A percentile compares a stretch with the other conserved stretches of the same genome.
Conservation (phyloP, 2,113 vertebrate species). For the Gymnobelideus leadbeateri region DNA sequence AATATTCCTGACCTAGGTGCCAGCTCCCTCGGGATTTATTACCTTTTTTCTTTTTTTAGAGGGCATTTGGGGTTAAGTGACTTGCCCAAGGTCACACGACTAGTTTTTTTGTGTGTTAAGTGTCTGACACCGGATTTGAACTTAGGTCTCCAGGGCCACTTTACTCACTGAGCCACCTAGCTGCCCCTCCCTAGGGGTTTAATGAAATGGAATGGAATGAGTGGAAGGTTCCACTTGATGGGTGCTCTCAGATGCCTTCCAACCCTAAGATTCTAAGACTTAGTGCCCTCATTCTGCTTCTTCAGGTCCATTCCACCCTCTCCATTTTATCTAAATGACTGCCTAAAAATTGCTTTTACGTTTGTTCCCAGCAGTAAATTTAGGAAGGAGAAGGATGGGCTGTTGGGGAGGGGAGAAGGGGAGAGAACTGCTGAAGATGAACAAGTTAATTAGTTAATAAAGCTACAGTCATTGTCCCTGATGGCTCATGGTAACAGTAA, state of each 20-base stretch:
- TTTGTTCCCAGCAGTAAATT: not conserved
- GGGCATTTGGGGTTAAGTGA: too few relatives aligned
- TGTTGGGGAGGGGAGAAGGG: not conserved
- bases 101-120: too few relatives aligned
- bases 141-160: too few relatives aligned
- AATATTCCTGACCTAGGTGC: too few relatives aligned
- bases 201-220: not conserved
- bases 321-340: not conserved
- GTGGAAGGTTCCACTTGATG: not conserved
- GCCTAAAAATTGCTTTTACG: not conserved
- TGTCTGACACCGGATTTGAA: too few relatives aligned
- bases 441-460: constrained; percentile 71
- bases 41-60: too few relatives aligned
- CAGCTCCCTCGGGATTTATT: not conserved
- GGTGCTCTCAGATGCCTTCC: not conserved
- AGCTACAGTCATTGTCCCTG: constrained; percentile 46
- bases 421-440: not conserved
- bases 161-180: too few relatives aligned
- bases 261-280: not conserved
- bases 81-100: too few relatives aligned
- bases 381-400: not conserved
- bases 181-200: not conserved
- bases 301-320: not conserved
- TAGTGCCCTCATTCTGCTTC: not conserved
- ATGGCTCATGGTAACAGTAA: constrained; percentile 48